Evolutionary conservation across 2,113 vertebrate genomes (phyloP), one percentile per base, ranked within the genome.

Genomic region (Hystrix cristata): DNA sequence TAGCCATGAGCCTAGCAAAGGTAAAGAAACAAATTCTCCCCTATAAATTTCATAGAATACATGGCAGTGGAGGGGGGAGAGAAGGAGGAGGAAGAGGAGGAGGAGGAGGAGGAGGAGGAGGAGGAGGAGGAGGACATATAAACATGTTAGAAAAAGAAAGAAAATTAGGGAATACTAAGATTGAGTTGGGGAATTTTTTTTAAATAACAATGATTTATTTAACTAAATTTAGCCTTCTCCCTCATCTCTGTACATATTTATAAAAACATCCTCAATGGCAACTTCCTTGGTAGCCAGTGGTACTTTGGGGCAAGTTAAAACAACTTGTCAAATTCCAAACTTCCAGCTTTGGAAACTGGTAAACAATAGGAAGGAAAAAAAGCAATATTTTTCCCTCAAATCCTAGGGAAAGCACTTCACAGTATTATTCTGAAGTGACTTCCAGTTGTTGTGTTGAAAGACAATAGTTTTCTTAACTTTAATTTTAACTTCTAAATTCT

Each of bases 401-500:
- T 85, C 57, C 34, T 43, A 78, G 29, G 43, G 34, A 78, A 93
- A 96, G 31, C 69, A 83, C n/a, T 92, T 90, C 57, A 43, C 21
- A 15, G 29, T 82, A 91, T 84, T 96, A 92, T 90, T 96, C 83
- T 92, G 55, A 96, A 93, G 48, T 90, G 62, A 86, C 82, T 90
- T 96, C 81, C 87, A 85, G 86, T 57, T 91, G 94, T 90, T 88
- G 72, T 97, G n/a, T 53, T 69, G 60, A 97, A 94, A 95, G 96
- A 96, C 82, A 97, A 96, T 72, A 46, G 78, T 91, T 95, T 90
- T 90, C 53, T 90, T 87, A 96, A 84, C 94, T 96, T 95, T 43
- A 38, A 53, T 85, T 64, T 86, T 94, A 83, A 95, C 69, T 78
- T 95, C 43, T 57, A 51, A 95, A 81, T 89, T 96, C 86, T 60